Percentiles rank a stretch among this genome's conserved stretches.
phyloP scores from a whole-genome alignment of 2,888 invertebrate genomes.

The Pollenia labialis region DNA sequence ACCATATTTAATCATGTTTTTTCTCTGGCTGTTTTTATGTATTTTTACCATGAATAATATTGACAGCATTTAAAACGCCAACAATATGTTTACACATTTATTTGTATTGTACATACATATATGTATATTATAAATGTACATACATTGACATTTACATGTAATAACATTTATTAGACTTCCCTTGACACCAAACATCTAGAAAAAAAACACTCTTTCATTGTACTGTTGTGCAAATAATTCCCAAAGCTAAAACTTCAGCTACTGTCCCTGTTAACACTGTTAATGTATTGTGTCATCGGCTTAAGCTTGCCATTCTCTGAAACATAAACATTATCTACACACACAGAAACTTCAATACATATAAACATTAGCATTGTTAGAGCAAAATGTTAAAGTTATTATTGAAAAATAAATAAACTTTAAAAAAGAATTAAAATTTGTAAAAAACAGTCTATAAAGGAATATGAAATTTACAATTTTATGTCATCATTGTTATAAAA shows the following conservation, averaged over 20 bases:
- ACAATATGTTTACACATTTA: too few relatives aligned
- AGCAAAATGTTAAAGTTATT: constrained; percentile 12
- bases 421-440: constrained; percentile 13
- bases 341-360: not conserved
- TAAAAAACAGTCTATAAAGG: constrained; percentile 17
- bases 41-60: too few relatives aligned
- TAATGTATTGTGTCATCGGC: constrained; percentile 45
- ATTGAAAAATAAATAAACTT: not conserved
- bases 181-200: constrained; percentile 3
- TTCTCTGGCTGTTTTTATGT: too few relatives aligned
- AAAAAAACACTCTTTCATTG: constrained; percentile 17
- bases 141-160: constrained; percentile 42
- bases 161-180: constrained; percentile 50
- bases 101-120: too few relatives aligned
- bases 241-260: constrained; percentile 28
- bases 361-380: not conserved
- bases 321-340: not conserved
- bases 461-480: constrained; percentile 47
- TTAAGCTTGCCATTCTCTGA: constrained; percentile 15
- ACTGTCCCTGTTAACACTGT: constrained; percentile 32
- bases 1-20: too few relatives aligned
- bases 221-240: constrained; percentile 43
- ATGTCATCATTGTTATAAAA: constrained; percentile 46
- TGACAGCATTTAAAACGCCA: too few relatives aligned
- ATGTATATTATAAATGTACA: not conserved